These are phyloP conservation scores for Coendou prehensilis DNA, from an alignment of 2,797 vertebrate genomes.

Conservation along the genomic window DNA sequence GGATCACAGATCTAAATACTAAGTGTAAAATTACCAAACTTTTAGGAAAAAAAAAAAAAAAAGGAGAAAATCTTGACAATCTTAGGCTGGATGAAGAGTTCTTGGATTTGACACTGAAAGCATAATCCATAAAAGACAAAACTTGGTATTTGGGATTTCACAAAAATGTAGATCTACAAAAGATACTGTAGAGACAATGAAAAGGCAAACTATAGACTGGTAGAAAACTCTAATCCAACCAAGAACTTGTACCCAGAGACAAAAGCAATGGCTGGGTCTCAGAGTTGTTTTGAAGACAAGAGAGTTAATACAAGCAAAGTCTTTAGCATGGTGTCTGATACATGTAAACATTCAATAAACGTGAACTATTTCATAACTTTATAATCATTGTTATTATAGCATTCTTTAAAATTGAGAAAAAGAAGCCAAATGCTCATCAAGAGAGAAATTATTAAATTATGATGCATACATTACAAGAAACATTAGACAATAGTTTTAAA, in stretches of 20 bases:
- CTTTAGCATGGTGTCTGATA: neutral
- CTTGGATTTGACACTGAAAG: conserved; percentile 22
- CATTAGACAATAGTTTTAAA: neutral
- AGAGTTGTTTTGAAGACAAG: neutral
- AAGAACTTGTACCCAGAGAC: conserved; percentile 14
- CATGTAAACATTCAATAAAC: neutral
- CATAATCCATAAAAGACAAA: neutral
- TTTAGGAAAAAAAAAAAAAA: conserved; percentile 2
- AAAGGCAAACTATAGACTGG: neutral
- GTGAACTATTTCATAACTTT: neutral
- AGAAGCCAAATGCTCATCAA: conserved; percentile 18
- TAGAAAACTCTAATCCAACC: conserved; percentile 17
- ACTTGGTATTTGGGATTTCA: neutral
- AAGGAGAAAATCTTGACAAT: neutral
- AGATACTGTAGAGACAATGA: neutral
- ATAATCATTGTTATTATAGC: neutral
- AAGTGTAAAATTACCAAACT: neutral
- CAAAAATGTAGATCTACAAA: neutral
- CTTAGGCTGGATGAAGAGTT: neutral
- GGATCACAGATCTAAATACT: neutral
- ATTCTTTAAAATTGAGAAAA: conserved; percentile 57
- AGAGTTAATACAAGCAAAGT: neutral
- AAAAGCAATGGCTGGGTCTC: conserved; percentile 9
- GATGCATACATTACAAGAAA: neutral
- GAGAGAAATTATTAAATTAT: conserved; percentile 11